Percentiles rank a stretch among this genome's conserved stretches.
phyloP scores from a whole-genome alignment of 2,113 vertebrate species.

The Poeciliopsis prolifica region DNA sequence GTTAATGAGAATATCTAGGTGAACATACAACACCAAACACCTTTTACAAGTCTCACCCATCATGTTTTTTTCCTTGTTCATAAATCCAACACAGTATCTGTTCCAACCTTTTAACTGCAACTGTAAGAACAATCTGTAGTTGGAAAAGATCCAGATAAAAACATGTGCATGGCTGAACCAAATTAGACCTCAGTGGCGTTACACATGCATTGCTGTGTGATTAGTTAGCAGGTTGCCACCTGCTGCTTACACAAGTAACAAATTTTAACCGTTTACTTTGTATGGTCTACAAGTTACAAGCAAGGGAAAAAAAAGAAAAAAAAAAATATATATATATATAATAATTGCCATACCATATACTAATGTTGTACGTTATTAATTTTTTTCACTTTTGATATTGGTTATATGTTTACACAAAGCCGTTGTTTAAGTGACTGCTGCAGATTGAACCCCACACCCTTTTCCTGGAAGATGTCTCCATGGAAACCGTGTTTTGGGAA shows the following conservation, averaged over 20 bases:
- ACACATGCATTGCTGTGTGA: neutral
- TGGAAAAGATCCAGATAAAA: too few relatives aligned
- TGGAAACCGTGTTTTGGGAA: slow-evolving; percentile 28
- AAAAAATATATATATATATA: neutral
- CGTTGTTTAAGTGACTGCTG: neutral
- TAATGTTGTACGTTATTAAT: neutral
- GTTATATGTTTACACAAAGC: neutral
- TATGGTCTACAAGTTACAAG: neutral
- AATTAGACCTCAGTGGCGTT: neutral
- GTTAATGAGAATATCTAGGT: too few relatives aligned
- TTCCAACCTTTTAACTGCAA: too few relatives aligned
- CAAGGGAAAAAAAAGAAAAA: neutral
- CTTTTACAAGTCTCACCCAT: too few relatives aligned
- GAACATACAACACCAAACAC: too few relatives aligned
- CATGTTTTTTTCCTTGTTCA: too few relatives aligned
- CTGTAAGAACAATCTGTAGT: too few relatives aligned
- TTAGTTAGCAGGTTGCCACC: neutral
- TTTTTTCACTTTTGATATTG: neutral
- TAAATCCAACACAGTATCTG: too few relatives aligned
- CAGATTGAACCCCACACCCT: neutral
- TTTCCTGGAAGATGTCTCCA: slow-evolving; percentile 12
- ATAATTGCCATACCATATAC: too few relatives aligned
- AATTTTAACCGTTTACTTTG: neutral
- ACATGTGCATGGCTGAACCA: neutral
- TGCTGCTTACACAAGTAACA: neutral